Evolutionary conservation across 2,888 invertebrate species (phyloP), one percentile per base, ranked within the genome.

Genomic region (Drosophila greeni): DNA sequence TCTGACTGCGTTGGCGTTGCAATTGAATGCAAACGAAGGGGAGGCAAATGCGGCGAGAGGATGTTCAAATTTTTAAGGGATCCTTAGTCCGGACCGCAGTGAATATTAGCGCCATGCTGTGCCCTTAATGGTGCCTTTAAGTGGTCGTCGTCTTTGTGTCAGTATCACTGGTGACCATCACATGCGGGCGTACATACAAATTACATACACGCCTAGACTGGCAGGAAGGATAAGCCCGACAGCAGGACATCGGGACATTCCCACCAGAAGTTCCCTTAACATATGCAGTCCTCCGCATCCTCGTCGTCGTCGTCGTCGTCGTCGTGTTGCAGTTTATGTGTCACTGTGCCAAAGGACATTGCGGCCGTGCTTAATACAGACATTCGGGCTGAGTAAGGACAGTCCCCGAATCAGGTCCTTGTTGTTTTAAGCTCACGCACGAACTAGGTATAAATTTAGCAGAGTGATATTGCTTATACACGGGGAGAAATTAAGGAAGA

Each of bases 281-380:
- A 56, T 53, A 51, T 51, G 45, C 37, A 33, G 29, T n/a, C 23
- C 12, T 7, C 23, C 52, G 51, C 72, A 51, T 66, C 68, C 1
- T 24, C 40, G n/a, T n/a, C 20, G 2, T 20, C 20, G n/a, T 20
- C 20, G 20, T 20, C 20, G 23, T 4, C 40, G 14, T 23, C 72
- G 52, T 67, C 66, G 55, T 66, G 75, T 75, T 75, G 69, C 79
- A 76, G 79, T 79, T 76, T 75, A 73, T 82, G 79, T 54, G 79
- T 49, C 69, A 65, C 67, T 62, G 58, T 69, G 75, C 51, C 59
- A 72, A 72, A 73, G 72, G 75, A 77, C 78, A 73, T 61, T 51
- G 31, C 31, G 47, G 36, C 42, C 42, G 33, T 55, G 48, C 69
- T 69, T 68, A 69, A 69, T 62, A 42, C 49, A 53, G 52, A 39